Evolutionary conservation across 2,888 invertebrate genomes (phyloP).

Genomic region (Cancer borealis): DNA sequence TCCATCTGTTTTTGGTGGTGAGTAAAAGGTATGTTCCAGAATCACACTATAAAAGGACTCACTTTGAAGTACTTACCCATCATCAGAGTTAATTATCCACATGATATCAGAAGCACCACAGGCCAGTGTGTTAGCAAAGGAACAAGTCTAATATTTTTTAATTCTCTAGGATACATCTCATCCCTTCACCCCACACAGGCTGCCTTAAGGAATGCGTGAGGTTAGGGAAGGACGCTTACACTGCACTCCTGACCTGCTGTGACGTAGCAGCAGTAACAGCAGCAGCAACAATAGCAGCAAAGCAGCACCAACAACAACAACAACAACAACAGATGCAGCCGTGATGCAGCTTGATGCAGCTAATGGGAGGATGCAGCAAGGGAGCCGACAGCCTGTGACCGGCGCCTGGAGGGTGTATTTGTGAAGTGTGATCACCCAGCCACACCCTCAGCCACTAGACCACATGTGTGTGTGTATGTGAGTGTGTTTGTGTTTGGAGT

Average conservation of each 20-base stretch:
- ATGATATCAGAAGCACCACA: not conserved
- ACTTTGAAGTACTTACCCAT: not conserved
- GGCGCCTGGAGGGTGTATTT: not conserved
- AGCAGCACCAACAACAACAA: not conserved
- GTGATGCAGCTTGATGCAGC: not conserved
- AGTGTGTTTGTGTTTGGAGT: not conserved
- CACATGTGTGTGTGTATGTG: not conserved
- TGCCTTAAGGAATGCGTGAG: not conserved
- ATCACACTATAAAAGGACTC: not conserved
- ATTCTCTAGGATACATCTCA: slow-evolving; percentile 3
- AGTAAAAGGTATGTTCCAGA: not conserved
- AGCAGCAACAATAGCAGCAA: not conserved
- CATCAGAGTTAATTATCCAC: not conserved
- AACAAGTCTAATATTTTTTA: not conserved
- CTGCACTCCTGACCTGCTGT: not conserved
- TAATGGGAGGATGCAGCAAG: not conserved
- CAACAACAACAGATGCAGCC: not conserved
- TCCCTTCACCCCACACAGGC: slow-evolving; percentile 18
- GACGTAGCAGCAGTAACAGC: not conserved
- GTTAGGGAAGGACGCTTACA: not conserved
- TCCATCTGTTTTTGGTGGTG: not conserved
- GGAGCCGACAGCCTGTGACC: not conserved
- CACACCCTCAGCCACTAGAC: not conserved
- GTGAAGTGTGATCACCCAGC: not conserved
- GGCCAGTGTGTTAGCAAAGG: not conserved